These are phyloP conservation scores for Oxytorus armatus DNA, from an alignment of 2,888 invertebrate genomes.

Conservation along the genomic window DNA sequence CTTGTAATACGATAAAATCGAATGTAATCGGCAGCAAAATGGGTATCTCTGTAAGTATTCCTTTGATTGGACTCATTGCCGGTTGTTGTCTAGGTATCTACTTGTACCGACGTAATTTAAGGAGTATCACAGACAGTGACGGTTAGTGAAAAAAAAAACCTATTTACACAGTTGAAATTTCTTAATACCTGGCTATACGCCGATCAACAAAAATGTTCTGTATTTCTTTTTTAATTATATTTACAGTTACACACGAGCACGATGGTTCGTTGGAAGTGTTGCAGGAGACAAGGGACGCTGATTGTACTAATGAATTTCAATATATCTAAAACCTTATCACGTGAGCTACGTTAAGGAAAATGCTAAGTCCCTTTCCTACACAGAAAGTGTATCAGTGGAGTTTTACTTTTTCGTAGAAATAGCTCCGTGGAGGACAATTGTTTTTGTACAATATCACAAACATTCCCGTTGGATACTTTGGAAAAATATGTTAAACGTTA, in stretches of 20 bases:
- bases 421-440: no score
- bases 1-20: conserved; percentile 3
- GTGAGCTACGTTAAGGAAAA: no score
- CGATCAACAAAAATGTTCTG: neutral
- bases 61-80: neutral
- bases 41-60: neutral
- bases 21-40: neutral
- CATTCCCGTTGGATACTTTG: no score
- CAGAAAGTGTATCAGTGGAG: no score
- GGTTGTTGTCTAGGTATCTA: neutral
- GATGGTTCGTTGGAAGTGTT: neutral
- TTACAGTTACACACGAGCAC: neutral
- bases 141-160: conserved; percentile 5
- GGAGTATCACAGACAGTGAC: neutral
- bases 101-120: neutral
- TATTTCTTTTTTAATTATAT: neutral
- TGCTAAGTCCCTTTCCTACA: no score
- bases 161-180: neutral
- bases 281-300: neutral
- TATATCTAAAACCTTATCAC: neutral
- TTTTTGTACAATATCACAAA: no score
- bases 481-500: no score
- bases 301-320: neutral
- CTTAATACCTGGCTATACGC: no score
- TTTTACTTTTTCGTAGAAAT: no score